Evolutionary conservation across 2,888 invertebrate genomes (phyloP).

Genomic region (Cremastobaeus sp.): DNA sequence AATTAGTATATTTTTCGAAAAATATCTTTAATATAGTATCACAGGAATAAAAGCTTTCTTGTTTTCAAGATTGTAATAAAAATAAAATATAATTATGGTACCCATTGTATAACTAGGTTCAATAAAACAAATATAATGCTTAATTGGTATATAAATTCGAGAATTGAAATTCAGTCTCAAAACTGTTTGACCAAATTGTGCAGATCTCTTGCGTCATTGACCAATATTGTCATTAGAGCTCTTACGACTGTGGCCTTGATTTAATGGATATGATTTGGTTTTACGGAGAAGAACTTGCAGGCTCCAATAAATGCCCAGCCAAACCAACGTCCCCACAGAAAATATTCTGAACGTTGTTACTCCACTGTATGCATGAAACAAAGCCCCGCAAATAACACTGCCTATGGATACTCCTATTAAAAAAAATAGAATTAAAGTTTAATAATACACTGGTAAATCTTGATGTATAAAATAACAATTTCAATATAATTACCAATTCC

Average conservation of each 20-base stretch:
- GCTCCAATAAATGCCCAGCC: slow-evolving; percentile 74
- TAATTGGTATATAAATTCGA: too few species aligned
- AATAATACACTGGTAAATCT: too few species aligned
- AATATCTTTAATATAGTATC: too few species aligned
- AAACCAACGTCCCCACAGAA: slow-evolving; percentile 83
- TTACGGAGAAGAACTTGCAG: slow-evolving; percentile 71
- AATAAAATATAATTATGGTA: too few species aligned
- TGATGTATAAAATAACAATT: too few species aligned
- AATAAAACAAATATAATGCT: too few species aligned
- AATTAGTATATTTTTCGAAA: too few species aligned
- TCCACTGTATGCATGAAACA: slow-evolving; percentile 84
- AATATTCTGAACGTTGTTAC: slow-evolving; percentile 85
- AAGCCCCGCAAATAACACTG: slow-evolving; percentile 86
- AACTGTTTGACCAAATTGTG: too few species aligned
- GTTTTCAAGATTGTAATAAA: too few species aligned
- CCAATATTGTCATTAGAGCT: slow-evolving; percentile 45
- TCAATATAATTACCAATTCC: slow-evolving; percentile 82
- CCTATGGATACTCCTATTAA: slow-evolving; percentile 85
- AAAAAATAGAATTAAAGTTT: background rate
- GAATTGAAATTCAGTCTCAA: too few species aligned
- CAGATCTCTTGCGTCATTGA: slow-evolving; percentile 21
- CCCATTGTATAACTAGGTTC: too few species aligned
- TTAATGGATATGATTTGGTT: slow-evolving; percentile 71
- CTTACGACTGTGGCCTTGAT: slow-evolving; percentile 75
- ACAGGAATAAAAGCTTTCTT: too few species aligned